Conservation (phyloP, 1,140 invertebrate species). For the Philopotamus ludificatus region DNA sequence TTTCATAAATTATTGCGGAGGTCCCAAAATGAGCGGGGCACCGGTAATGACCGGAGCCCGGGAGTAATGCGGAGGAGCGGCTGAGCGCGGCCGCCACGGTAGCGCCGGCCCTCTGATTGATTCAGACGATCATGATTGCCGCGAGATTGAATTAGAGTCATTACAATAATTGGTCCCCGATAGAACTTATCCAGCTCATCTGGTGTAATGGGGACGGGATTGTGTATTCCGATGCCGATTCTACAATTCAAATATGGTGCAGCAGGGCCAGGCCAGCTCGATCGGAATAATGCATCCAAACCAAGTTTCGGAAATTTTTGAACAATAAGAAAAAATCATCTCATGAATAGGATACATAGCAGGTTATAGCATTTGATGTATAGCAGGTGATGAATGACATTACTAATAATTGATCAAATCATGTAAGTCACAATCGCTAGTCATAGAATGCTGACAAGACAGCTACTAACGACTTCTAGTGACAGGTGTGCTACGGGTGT, state of each 20-base stretch:
- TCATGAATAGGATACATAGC: no score
- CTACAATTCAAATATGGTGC: background rate
- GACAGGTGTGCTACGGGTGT: no score
- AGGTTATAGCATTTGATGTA: no score
- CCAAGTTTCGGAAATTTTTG: no score
- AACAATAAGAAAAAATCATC: no score
- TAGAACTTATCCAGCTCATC: background rate
- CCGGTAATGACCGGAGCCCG: background rate
- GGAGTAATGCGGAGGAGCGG: background rate
- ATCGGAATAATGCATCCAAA: no score
- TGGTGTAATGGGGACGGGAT: background rate
- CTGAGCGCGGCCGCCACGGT: background rate
- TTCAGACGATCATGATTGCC: constrained; percentile 26
- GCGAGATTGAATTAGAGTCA: constrained; percentile 36
- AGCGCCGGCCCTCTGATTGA: constrained; percentile 1
- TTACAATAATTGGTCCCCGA: constrained; percentile 33
- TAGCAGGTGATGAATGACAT: no score
- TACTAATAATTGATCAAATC: no score
- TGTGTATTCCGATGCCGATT: background rate
- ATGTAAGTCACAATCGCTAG: no score
- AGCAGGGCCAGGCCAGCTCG: background rate
- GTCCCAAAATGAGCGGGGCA: background rate
- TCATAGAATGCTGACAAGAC: no score
- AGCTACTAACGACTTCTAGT: no score
- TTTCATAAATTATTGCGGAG: constrained; percentile 33